Base-by-base conservation (phyloP, 2,888 invertebrate species). In the Malachius bipustulatus region DNA sequence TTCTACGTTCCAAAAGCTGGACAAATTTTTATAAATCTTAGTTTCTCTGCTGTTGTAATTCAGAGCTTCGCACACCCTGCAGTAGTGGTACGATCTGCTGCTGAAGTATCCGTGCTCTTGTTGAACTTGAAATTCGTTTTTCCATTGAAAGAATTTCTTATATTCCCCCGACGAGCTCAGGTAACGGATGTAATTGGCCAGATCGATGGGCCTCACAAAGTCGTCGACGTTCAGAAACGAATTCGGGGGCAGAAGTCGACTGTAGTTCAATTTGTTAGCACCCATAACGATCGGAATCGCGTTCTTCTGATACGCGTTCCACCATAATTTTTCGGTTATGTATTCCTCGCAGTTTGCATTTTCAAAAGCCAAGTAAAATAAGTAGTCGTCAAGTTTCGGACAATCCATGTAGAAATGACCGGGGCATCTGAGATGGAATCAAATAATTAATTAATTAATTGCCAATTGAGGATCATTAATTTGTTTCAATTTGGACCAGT, bases 31-130 rank as follows among this genome's bases (percentile, higher is more conserved):
- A 40, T 69, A 69, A 4, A 62, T 50, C 44, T 67, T 70, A 1
- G 26, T 31, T 2, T 40, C 37, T 26, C 48, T 56, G 10, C 60
- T 57, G 49, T 77, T 76, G 47, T 71, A 75, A 53, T 76, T 73
- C 9, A 79, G 58, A n/a, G 77, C 77, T 54, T 79, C 72, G 50
- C 79, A 79, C 4, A 76, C 50, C 35, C 77, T 67, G 48, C 79
- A 79, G 40, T 71, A 71, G 49, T 78, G 77, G 34, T 56, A 62
- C 1, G 75, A 73, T 6, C 56, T 56, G 1, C 70, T 66, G 9
- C 70, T 66, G 47, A 77, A 78, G 51, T 75, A 79, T 0, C 78
- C 79, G 49, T 80, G 78, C 47, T 80, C 78, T 45, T 78, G 77
- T 0, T 67, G 34, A 1, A 76, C 62, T 38, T 62, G 49, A 49